Evolutionary conservation across 2,113 vertebrate genomes (phyloP).

Genomic region (Serilophus lunatus): DNA sequence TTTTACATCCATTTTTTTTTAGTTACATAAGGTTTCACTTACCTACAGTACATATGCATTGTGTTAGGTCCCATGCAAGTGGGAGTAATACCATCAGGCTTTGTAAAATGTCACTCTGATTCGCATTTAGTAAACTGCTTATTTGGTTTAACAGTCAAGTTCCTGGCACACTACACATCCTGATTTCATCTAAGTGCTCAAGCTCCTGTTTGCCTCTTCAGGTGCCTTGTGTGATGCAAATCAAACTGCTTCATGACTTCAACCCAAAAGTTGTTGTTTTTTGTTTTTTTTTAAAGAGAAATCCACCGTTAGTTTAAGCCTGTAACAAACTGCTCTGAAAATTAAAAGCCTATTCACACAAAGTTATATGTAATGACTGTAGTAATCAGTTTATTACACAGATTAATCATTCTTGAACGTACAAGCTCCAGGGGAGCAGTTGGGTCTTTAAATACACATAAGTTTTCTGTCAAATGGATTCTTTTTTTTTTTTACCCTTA

Average conservation of each 20-base stretch:
- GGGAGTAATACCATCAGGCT: constrained; percentile 66
- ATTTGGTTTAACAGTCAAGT: constrained; percentile 71
- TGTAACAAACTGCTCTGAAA: constrained; percentile 66
- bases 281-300: background rate
- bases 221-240: constrained; percentile 56
- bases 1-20: constrained; percentile 65
- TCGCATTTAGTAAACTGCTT: constrained; percentile 66
- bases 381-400: constrained; percentile 99
- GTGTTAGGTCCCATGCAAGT: constrained; percentile 65
- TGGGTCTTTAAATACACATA: constrained; percentile 99
- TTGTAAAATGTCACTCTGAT: constrained; percentile 58
- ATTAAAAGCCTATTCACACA: constrained; percentile 81
- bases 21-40: constrained; percentile 73
- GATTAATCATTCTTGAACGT: constrained; percentile 97
- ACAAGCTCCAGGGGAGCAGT: constrained; percentile 96
- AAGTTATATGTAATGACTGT: constrained; percentile 86
- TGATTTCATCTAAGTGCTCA: constrained; percentile 52
- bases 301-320: constrained; percentile 65
- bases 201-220: constrained; percentile 43
- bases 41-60: constrained; percentile 65
- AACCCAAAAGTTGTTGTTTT: constrained; percentile 21
- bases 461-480: constrained; percentile 92
- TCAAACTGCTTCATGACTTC: constrained; percentile 60
- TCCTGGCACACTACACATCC: constrained; percentile 57
- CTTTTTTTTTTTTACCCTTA: constrained; percentile 81